Base-by-base conservation (phyloP, 1,140 invertebrate species). In the Panagrolaimus sp. region DNA sequence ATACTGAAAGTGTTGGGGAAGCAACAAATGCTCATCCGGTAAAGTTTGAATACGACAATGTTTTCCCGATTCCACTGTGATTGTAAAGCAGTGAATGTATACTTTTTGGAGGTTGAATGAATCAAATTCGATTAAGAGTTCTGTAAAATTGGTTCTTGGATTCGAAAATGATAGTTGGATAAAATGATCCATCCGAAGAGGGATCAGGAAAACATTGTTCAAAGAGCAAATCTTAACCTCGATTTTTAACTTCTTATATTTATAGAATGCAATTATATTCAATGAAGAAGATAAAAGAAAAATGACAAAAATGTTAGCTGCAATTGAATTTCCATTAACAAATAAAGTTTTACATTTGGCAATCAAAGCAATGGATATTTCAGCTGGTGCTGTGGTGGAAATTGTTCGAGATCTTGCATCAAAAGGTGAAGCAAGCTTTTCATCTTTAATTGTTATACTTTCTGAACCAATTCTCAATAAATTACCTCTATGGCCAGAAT, bases 381-480 rank as follows among this genome's bases (percentile, higher is more conserved):
- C 52, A 21, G 4, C 28, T 21, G 14, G 17, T 5, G 17, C 12
- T 4, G 52, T 58, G 3, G 28, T 58, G 10, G 52, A 58, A 58
- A 58, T 58, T 28, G 52, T 58, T 1, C 14, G 17, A 26, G n/a
- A 58, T 17, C 28, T 58, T 12, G 28, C 52, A 28, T 21, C 21
- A 12, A 14, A 58, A 21, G 52, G 52, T 28, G 14, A 58, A 58
- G 52, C 28, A 14, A 58, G 52, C 52, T 58, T 26, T 28, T 58
- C 52, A 12, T 26, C 52, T 0, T 24, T 58, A 28, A 10, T 21
- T 5, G 21, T 58, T 21, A 10, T 7, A 8, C 52, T 58, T 3
- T 26, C 21, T 5, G 52, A 58, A 58, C 52, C 52, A 8, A 21
- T 21, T 12, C 4, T 58, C 0, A n/a, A 58, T 14, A 21, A 21